Percentiles rank a stretch among this genome's conserved stretches.
These are phyloP conservation scores for Panopea generosa DNA, from an alignment of 2,888 invertebrate species.

Conservation along the genomic window DNA sequence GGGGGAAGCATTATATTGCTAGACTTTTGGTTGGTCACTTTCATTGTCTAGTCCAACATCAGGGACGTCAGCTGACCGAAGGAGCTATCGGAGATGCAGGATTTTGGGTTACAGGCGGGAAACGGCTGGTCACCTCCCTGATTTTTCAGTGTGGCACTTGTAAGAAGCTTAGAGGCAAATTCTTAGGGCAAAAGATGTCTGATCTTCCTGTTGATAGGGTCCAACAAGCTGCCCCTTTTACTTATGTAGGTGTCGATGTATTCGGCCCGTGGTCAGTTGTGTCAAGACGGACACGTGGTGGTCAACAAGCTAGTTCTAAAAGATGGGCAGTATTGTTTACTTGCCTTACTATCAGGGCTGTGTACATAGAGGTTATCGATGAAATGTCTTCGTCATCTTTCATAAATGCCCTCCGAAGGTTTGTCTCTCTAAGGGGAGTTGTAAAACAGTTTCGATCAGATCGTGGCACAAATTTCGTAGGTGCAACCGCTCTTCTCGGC, in stretches of 20 bases:
- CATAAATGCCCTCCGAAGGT: conserved; percentile 48
- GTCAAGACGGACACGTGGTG: conserved; percentile 43
- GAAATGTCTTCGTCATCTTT: conserved; percentile 48
- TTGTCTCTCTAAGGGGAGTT: conserved; percentile 42
- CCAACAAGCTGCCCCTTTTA: conserved; percentile 45
- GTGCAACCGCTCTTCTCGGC: conserved; percentile 29
- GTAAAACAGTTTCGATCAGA: conserved; percentile 43
- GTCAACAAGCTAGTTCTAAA: conserved; percentile 48
- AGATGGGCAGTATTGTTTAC: conserved; percentile 63
- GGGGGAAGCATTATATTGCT: conserved; percentile 38
- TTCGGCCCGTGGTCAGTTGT: conserved; percentile 28
- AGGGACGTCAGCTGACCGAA: conserved; percentile 55
- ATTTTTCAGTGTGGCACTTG: conserved; percentile 38
- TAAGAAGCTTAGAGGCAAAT: conserved; percentile 6
- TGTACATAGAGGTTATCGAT: conserved; percentile 58
- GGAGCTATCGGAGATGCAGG: conserved; percentile 43
- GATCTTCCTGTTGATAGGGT: conserved; percentile 52
- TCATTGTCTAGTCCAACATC: conserved; percentile 45
- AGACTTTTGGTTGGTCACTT: conserved; percentile 34
- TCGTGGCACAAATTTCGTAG: conserved; percentile 52
- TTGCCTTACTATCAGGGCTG: conserved; percentile 47
- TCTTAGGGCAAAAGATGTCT: conserved; percentile 36
- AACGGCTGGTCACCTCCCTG: conserved; percentile 17
- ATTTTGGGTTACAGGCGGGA: conserved; percentile 38
- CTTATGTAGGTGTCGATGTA: conserved; percentile 52